Evolutionary conservation across 1,140 invertebrate species (phyloP).

Genomic region (Euwallacea similis): DNA sequence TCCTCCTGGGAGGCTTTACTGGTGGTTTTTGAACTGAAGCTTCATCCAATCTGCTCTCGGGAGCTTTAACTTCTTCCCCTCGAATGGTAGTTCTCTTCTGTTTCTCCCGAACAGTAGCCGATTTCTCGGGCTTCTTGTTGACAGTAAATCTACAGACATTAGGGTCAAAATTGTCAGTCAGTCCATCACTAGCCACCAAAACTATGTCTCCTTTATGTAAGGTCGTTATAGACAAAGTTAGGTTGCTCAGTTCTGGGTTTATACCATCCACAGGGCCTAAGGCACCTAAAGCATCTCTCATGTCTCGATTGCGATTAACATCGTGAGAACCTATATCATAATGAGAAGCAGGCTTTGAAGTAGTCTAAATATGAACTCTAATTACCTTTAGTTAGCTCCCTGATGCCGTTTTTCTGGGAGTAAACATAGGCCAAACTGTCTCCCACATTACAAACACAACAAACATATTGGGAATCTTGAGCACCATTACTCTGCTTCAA

Average conservation of each 20-base stretch:
- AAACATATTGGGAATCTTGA: slow-evolving; percentile 65
- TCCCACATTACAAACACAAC: slow-evolving; percentile 90
- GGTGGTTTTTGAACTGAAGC: slow-evolving; percentile 39
- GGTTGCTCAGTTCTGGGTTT: slow-evolving; percentile 82
- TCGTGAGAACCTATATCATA: slow-evolving; percentile 77
- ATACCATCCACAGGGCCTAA: slow-evolving; percentile 84
- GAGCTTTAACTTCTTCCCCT: neutral
- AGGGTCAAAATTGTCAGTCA: slow-evolving; percentile 93
- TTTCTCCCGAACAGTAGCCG: neutral
- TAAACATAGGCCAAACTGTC: slow-evolving; percentile 89
- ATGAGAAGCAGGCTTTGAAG: neutral
- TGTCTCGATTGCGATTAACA: slow-evolving; percentile 84
- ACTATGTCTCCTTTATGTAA: slow-evolving; percentile 83
- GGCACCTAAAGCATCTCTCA: slow-evolving; percentile 89
- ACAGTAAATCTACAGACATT: slow-evolving; percentile 92
- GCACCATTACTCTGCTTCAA: slow-evolving; percentile 29
- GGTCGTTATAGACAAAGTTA: slow-evolving; percentile 87
- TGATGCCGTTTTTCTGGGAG: slow-evolving; percentile 72
- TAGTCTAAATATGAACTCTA: neutral
- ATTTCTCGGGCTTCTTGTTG: slow-evolving; percentile 42
- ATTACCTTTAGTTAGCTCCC: slow-evolving; percentile 70
- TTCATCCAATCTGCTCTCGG: slow-evolving; percentile 20
- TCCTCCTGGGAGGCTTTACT: slow-evolving; percentile 46
- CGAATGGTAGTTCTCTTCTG: neutral
- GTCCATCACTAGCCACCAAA: slow-evolving; percentile 88